Conservation (phyloP, 2,797 vertebrate species). For the Rhinichthys osculus region DNA sequence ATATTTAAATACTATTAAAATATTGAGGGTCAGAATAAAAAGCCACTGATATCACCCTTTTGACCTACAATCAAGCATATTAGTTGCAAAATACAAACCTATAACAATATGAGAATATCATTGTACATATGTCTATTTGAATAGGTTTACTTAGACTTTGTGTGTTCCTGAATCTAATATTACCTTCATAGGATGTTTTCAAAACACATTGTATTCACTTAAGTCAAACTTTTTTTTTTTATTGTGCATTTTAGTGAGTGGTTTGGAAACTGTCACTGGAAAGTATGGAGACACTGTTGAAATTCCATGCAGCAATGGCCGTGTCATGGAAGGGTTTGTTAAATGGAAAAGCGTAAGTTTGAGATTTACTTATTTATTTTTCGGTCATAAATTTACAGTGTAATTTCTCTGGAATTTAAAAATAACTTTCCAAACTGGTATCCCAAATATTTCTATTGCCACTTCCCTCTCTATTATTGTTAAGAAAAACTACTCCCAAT, state of each 20-base stretch:
- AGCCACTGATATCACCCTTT: not conserved
- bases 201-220: slow-evolving; percentile 54
- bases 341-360: slow-evolving; percentile 85
- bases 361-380: not conserved
- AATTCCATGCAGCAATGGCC: slow-evolving; percentile 74
- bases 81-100: not conserved
- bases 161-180: not conserved
- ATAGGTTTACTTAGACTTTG: not conserved
- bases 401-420: not conserved
- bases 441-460: not conserved
- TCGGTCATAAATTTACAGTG: not conserved
- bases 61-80: not conserved
- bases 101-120: not conserved
- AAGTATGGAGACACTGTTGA: slow-evolving; percentile 72
- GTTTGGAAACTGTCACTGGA: slow-evolving; percentile 64
- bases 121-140: not conserved
- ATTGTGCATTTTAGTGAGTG: slow-evolving; percentile 62
- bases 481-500: not conserved
- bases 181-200: not conserved
- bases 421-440: not conserved
- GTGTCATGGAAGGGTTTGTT: slow-evolving; percentile 56
- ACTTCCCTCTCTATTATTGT: not conserved
- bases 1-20: slow-evolving; percentile 50
- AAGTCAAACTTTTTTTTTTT: slow-evolving; percentile 24
- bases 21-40: slow-evolving; percentile 25